phyloP scores from a whole-genome alignment of 2,797 vertebrate species.

The Hippoglossus hippoglossus region DNA sequence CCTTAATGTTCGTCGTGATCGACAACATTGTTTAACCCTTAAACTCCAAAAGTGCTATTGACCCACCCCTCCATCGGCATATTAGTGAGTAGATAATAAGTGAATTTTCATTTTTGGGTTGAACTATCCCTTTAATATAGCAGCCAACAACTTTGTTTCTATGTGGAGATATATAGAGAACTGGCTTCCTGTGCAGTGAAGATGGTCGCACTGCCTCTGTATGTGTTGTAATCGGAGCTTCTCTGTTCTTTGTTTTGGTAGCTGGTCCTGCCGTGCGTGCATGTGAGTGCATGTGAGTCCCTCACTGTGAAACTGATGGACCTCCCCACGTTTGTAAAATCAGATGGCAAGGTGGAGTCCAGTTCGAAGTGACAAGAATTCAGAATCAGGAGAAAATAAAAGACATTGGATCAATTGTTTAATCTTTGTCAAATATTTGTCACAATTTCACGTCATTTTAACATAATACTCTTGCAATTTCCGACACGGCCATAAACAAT shows the following conservation, averaged over 20 bases:
- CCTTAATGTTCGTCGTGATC: too few relatives aligned
- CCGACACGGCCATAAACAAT: neutral
- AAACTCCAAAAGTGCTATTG: too few relatives aligned
- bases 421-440: neutral
- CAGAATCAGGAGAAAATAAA: neutral
- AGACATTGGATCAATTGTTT: too few relatives aligned
- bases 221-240: neutral
- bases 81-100: too few relatives aligned
- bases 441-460: neutral
- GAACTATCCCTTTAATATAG: too few relatives aligned
- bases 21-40: too few relatives aligned
- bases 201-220: neutral
- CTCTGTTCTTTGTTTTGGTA: conserved; percentile 4
- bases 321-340: neutral
- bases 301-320: neutral
- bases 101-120: too few relatives aligned
- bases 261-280: neutral
- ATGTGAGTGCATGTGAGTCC: neutral
- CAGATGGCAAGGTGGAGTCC: neutral
- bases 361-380: neutral
- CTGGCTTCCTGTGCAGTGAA: neutral
- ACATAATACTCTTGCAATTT: neutral
- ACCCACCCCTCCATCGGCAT: too few relatives aligned
- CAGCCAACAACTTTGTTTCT: neutral
- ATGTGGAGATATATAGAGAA: neutral